Evolutionary conservation across 2,888 invertebrate species (phyloP).

Genomic region (Stratiomys singularior): DNA sequence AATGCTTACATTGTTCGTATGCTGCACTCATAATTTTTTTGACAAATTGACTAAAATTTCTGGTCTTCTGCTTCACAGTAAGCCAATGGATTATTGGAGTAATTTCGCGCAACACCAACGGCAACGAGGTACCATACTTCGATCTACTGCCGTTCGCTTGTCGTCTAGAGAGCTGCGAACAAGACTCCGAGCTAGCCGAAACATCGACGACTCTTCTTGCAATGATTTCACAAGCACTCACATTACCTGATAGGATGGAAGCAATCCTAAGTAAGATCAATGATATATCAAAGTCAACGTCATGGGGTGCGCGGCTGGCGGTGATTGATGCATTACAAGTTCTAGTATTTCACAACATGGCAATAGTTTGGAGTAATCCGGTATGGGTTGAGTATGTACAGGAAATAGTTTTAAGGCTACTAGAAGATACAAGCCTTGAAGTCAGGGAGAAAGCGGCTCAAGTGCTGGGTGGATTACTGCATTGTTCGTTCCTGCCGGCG

Average conservation of each 20-base stretch:
- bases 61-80: slow-evolving; percentile 56
- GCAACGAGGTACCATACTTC: slow-evolving; percentile 70
- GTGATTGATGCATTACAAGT: slow-evolving; percentile 77
- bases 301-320: slow-evolving; percentile 77
- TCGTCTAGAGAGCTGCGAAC: slow-evolving; percentile 79
- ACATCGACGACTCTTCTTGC: slow-evolving; percentile 76
- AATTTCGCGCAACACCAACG: slow-evolving; percentile 64
- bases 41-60: slow-evolving; percentile 20
- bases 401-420: slow-evolving; percentile 73
- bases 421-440: slow-evolving; percentile 79
- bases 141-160: slow-evolving; percentile 73
- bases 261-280: slow-evolving; percentile 52
- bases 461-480: slow-evolving; percentile 85
- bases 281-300: slow-evolving; percentile 59
- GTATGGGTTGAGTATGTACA: slow-evolving; percentile 70
- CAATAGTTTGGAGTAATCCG: slow-evolving; percentile 68
- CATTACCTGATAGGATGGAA: slow-evolving; percentile 55
- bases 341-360: slow-evolving; percentile 78
- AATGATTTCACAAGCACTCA: slow-evolving; percentile 70
- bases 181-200: slow-evolving; percentile 79
- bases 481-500: slow-evolving; percentile 69
- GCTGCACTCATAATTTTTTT: background rate
- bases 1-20: no score
- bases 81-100: slow-evolving; percentile 66
- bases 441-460: slow-evolving; percentile 85